Conservation (phyloP, 2,113 vertebrate species). For the Phrynosoma platyrhinos region DNA sequence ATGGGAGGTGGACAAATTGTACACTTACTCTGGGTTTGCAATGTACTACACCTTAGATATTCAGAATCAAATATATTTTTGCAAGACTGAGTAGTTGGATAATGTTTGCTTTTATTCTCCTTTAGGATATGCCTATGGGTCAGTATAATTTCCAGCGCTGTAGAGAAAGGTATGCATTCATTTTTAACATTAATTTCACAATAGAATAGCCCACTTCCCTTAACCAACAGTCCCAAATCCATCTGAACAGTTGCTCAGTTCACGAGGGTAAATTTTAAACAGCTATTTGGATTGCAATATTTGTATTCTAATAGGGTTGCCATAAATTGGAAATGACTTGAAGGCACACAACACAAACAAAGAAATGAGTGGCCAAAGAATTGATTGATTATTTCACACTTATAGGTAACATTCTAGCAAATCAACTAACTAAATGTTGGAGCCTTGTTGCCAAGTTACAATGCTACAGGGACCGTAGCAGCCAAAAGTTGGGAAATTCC, state of each 20-base stretch:
- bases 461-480: not conserved
- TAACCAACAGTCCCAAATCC: not conserved
- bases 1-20: not conserved
- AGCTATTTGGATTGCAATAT: not conserved
- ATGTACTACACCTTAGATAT: not conserved
- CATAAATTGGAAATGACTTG: too few relatives aligned
- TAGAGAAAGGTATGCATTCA: constrained; percentile 88
- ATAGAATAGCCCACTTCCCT: not conserved
- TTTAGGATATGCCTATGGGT: constrained; percentile 94
- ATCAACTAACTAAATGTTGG: not conserved
- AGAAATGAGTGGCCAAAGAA: not conserved
- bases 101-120: constrained; percentile 18
- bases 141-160: constrained; percentile 94
- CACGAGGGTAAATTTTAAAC: not conserved
- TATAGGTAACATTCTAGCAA: not conserved
- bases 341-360: too few relatives aligned
- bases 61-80: constrained; percentile 18
- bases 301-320: too few relatives aligned
- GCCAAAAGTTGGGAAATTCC: not conserved
- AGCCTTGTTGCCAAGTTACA: not conserved
- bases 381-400: not conserved
- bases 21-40: not conserved
- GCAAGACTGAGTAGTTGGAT: constrained; percentile 39
- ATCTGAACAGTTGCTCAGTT: not conserved
- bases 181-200: not conserved